Base-by-base conservation (phyloP, 1,140 invertebrate genomes). In the Calephelis virginiensis region DNA sequence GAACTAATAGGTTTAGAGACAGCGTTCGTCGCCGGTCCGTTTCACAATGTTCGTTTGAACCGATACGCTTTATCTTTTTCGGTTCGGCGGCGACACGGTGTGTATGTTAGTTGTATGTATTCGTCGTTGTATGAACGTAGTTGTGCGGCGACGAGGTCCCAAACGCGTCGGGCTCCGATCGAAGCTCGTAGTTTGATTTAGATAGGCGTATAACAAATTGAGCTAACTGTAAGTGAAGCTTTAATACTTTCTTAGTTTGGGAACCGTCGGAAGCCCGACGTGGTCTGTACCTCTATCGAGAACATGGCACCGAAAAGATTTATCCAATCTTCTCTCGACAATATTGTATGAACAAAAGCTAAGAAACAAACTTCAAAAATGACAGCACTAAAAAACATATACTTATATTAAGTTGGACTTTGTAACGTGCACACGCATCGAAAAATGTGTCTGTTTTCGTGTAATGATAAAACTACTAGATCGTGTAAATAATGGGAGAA, bases 171-270 rank as follows among this genome's bases (percentile, higher is more conserved):
- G 74, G 76, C 69, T 76, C 70, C 71, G 73, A 71, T 60, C 76
- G 72, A 75, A 75, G 72, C 68, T 71, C 72, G 71, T 86, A 82
- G 79, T 77, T 85, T 81, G 77, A 82, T 69, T 88, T 90, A 90
- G 87, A 90, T 90, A 90, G 87, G 87, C 81, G 79, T 86, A 82
- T 89, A 88, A 90, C 83, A 90, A 90, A 90, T 90, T 90, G 81
- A 83, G 80, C 79, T 81, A 73, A 81, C 65, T 63, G 78, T 82
- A 76, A 76, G 77, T 74, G 80, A 85, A 86, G 85, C 87, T 90
- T 86, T 82, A 86, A 87, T 80, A 76, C 80, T 63, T 50, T 64
- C 68, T 67, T 61, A 61, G 56, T 61, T 64, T 61, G 61, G 61
- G 63, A 47, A 37, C 50, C 65, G 69, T 49, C 40, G 64, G 47